Evolutionary conservation across 53 echinoderm and acorn worm species (phyloP).

Genomic region (Hippasteria phrygiana): DNA sequence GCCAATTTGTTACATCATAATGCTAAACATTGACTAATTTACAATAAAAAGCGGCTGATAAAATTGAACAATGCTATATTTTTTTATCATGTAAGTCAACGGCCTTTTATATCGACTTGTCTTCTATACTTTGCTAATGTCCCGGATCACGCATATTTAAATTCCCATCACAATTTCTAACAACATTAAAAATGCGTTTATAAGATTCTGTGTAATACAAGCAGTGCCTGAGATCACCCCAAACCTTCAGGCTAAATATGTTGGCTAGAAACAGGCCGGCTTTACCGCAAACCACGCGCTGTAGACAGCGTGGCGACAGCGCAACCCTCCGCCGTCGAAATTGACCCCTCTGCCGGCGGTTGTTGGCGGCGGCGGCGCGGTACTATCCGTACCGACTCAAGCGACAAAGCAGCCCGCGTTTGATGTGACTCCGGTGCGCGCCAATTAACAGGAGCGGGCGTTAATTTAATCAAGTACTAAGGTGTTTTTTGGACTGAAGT

Average conservation of each 20-base stretch:
- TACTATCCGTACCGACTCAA: conserved; percentile 47
- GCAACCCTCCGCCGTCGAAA: conserved; percentile 48
- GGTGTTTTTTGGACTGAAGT: background rate
- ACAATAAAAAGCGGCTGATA: no score
- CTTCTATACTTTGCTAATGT: no score
- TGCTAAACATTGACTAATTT: no score
- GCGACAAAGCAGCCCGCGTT: conserved; percentile 44
- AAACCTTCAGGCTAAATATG: background rate
- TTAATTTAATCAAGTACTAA: conserved; percentile 46
- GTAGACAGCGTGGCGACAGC: conserved; percentile 47
- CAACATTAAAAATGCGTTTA: no score
- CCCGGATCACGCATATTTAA: no score
- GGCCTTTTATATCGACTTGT: no score
- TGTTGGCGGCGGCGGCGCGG: conserved; percentile 38
- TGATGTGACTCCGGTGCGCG: conserved; percentile 23
- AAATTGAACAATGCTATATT: no score
- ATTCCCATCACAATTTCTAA: no score
- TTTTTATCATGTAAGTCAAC: no score
- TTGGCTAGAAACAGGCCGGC: background rate
- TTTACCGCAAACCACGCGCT: background rate
- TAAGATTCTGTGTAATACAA: background rate
- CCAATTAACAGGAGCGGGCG: conserved; percentile 46
- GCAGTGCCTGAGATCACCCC: background rate
- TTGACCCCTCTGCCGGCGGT: conserved; percentile 52
- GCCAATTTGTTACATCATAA: no score